Evolutionary conservation across 2,797 vertebrate species (phyloP), one percentile per base, ranked within the genome.

Genomic region (Artibeus lituratus): DNA sequence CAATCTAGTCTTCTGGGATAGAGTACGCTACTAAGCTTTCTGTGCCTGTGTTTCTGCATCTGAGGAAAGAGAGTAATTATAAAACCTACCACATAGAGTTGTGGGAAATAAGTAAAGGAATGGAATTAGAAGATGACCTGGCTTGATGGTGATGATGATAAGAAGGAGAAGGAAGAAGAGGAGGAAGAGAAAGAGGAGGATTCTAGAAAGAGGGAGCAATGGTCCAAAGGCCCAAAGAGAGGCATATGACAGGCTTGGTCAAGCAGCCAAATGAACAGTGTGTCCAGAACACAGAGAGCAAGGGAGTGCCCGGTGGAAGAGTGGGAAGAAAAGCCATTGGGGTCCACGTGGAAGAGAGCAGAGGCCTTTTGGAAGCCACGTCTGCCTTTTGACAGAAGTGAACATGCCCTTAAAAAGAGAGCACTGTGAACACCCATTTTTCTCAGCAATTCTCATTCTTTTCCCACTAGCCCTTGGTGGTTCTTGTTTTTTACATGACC

Each of bases 271-370:
- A 69, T 24, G 42, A 59, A 3, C 10, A 29, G 2, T 10, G 10
- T 37, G 15, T n/a, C 24, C 12, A 12, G 32, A 73, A 16, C 7
- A 16, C 18, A 32, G 5, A n/a, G 37, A 53, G 9, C 4, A 1
- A n/a, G 18, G 4, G 10, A 10, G 12, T 16, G 0, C 7, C 2
- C 10, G 10, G 35, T 14, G 8, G 32, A 2, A 44, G 4, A 65
- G 3, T 1, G 22, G 49, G 24, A 44, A 80, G 14, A 42, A 14
- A 53, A 7, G 35, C 62, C 29, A 5, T 37, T n/a, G 42, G 9
- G 42, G 29, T 1, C 51, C 22, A 18, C 1, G 0, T 2, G 7
- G 24, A 51, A 82, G 22, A 89, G 1, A 51, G 11, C 29, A 18
- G 4, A 24, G 6, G 18, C 24, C 11, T 85, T 57, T 24, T n/a